Base-by-base conservation (phyloP, 2,113 vertebrate species). In the Anarrhichthys ocellatus region DNA sequence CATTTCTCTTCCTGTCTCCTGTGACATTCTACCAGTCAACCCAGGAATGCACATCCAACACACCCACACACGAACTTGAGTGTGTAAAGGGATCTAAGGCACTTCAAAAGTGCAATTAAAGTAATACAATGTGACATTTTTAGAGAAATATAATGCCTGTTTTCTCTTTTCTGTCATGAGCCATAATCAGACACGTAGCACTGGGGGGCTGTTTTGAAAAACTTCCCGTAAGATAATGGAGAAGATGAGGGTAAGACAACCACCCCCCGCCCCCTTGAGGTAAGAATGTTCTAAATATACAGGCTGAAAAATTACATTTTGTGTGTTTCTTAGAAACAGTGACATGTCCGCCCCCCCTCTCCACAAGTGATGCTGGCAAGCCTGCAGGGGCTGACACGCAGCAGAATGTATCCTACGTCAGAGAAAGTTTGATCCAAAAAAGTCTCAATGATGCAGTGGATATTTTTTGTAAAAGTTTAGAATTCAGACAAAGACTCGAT, bases 11-110 rank as follows among this genome's bases (percentile, higher is more conserved):
- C 46, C 29, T 0, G 34, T 78, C 74, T 78, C 75, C 69, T 44
- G 61, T 82, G 86, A 83, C 62, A 80, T 82, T 87, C 72, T 61
- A 44, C 27, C 56, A 84, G 68, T 78, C 65, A 24, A 78, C 68
- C 48, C 15, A 73, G 78, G 61, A 74, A 79, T 38, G 6, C 32
- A 22, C 22, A 61, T 42, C 38, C 42, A 22, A 44, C 58, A 42
- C 78, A 52, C 80, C 44, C 83, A 87, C 82, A 15, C 73, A 50
- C 4, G 0, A 44, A 59, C 34, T 1, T 0, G 1, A 44, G 36
- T 24, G 50, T 24, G 59, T 61, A 7, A 63, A 5, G 0, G 56
- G 42, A 63, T 68, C 62, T 9, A 50, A 7, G 1, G 22, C 69
- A 17, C 27, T 59, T 1, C 6, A 56, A 44, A 76, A 73, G 17